Conservation (phyloP, 2,113 vertebrate species). For the Pelecanus crispus region DNA sequence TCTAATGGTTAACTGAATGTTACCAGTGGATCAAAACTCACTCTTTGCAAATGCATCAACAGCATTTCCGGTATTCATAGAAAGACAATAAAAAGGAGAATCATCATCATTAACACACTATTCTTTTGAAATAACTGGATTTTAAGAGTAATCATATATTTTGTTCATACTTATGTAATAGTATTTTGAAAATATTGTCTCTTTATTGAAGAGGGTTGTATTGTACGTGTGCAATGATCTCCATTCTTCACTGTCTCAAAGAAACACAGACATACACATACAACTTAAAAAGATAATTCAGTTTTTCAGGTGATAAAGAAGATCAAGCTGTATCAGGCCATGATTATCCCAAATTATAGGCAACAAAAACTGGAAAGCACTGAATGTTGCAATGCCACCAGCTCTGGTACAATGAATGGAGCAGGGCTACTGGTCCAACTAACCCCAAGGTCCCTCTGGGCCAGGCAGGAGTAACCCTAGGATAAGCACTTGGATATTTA, state of each 20-base stretch:
- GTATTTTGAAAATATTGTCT: not conserved
- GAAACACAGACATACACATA: not conserved
- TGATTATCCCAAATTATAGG: not conserved
- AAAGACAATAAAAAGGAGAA: not conserved
- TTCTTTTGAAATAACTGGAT: not conserved
- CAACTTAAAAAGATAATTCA: not conserved
- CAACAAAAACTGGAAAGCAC: not conserved
- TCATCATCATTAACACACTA: not conserved
- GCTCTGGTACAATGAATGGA: not conserved
- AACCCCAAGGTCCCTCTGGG: not conserved
- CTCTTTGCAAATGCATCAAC: not conserved
- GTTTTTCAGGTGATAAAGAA: not conserved
- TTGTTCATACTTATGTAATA: not conserved
- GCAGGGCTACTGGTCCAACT: not conserved
- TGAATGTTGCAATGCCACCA: not conserved
- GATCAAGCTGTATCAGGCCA: not conserved
- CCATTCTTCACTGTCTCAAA: not conserved
- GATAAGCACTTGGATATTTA: not conserved
- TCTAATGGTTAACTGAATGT: not conserved
- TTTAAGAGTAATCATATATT: not conserved
- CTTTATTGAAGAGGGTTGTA: not conserved
- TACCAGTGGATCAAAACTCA: not conserved
- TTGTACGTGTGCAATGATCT: not conserved
- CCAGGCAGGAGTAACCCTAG: not conserved
- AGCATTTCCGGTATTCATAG: not conserved